Evolutionary conservation across 2,113 vertebrate species (phyloP).

Genomic region (Struthio camelus): DNA sequence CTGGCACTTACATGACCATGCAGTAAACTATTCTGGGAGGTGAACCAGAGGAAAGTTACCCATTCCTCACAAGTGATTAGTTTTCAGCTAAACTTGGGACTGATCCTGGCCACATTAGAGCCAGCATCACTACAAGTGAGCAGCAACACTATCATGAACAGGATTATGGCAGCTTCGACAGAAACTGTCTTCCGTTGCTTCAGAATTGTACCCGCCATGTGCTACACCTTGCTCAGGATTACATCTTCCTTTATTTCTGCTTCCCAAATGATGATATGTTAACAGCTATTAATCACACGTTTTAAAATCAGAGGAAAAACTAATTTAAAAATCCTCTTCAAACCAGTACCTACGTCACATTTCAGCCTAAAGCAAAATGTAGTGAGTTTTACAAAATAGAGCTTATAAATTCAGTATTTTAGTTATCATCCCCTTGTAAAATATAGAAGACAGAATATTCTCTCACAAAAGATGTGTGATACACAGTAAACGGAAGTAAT

Average conservation of each 20-base stretch:
- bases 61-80: background rate
- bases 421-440: background rate
- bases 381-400: background rate
- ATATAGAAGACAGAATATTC: background rate
- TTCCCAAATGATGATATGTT: background rate
- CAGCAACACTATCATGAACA: background rate
- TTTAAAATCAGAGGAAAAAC: background rate
- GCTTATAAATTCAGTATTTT: background rate
- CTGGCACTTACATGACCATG: fast-evolving
- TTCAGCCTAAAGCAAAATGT: background rate
- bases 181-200: background rate
- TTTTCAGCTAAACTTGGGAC: background rate
- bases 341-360: background rate
- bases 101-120: background rate
- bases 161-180: background rate
- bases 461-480: background rate
- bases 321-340: background rate
- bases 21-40: background rate
- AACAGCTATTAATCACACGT: background rate
- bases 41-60: background rate
- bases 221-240: background rate
- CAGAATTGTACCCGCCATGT: background rate
- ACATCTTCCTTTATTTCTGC: background rate
- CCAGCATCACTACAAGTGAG: background rate
- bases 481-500: background rate